A percentile compares a stretch with the other conserved stretches of the same genome.
These are phyloP conservation scores for Indri indri DNA, from an alignment of 2,113 vertebrate genomes.

Conservation along the genomic window DNA sequence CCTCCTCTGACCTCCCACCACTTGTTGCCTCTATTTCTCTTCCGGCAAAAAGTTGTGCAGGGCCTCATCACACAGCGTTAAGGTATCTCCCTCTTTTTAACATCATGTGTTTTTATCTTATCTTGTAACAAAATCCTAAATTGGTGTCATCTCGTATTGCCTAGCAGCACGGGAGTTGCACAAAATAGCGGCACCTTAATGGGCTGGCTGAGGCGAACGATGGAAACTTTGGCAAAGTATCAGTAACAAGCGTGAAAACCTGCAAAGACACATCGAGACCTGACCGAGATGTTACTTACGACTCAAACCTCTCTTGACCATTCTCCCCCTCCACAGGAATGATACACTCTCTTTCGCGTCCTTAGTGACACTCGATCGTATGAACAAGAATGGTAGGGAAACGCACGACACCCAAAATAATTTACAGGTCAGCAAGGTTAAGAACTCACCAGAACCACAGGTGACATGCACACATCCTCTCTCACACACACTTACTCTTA, in stretches of 20 bases:
- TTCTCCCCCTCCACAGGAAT: background rate
- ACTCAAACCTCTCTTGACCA: background rate
- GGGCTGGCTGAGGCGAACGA: background rate
- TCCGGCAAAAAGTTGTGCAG: background rate
- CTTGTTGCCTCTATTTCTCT: background rate
- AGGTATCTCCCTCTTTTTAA: background rate
- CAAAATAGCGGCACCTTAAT: background rate
- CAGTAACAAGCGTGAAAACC: background rate
- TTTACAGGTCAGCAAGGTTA: background rate
- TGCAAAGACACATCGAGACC: background rate
- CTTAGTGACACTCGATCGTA: background rate
- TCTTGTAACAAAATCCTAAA: background rate
- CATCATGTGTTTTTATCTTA: background rate
- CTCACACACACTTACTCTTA: too few species aligned
- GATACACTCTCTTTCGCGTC: background rate
- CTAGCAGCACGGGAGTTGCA: background rate
- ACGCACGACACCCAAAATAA: background rate
- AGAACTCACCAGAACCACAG: background rate
- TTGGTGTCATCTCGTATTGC: background rate
- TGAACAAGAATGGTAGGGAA: background rate
- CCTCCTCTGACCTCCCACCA: background rate
- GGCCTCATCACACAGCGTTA: background rate
- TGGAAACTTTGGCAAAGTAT: background rate
- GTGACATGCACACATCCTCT: background rate
- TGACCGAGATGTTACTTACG: background rate